Evolutionary conservation across 2,888 invertebrate species (phyloP), one percentile per base, ranked within the genome.

Genomic region (Pachydiplax longipennis): DNA sequence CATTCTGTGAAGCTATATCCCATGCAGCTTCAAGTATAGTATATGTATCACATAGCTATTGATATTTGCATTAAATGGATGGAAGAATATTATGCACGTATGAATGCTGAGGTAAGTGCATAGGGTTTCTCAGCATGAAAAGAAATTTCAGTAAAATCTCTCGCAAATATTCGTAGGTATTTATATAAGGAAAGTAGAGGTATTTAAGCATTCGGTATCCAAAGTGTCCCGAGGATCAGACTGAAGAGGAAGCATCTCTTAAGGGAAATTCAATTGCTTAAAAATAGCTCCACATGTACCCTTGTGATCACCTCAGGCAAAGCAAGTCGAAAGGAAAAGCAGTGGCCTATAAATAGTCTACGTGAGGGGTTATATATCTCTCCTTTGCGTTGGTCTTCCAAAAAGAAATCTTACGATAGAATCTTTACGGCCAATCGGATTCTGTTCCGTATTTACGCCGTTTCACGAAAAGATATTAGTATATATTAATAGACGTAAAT

Each of bases 221-320:
- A 73, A 73, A 73, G 73, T 73, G 73, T 73, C 73, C 31, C 31
- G 31, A 25, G 25, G 31, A 73, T 31, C 25, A 25, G 73, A 25
- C 2, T 73, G 2, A 31, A 25, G 73, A 73, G 31, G 73, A 73
- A 73, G 73, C 25, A 31, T 73, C 73, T 73, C 61, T 22, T 35
- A 61, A 87, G 61, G 87, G 37, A 87, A 87, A 61, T 61, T 37
- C 87, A 87, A 61, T 65, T 87, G 61, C 37, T 65, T 48, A 87
- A 87, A 87, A 87, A 87, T 87, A 87, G 40, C 87, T 22, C 87
- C 15, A 61, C 61, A n/a, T 37, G 87, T 87, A 87, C 61, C 87
- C 87, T 87, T 87, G 87, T 40, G 87, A 87, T 87, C 87, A 87
- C 87, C 87, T 87, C 87, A 61, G 61, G 87, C 58, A 87, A 37